Evolutionary conservation across 2,113 vertebrate genomes (phyloP).

Genomic region (Trogon surrucura): DNA sequence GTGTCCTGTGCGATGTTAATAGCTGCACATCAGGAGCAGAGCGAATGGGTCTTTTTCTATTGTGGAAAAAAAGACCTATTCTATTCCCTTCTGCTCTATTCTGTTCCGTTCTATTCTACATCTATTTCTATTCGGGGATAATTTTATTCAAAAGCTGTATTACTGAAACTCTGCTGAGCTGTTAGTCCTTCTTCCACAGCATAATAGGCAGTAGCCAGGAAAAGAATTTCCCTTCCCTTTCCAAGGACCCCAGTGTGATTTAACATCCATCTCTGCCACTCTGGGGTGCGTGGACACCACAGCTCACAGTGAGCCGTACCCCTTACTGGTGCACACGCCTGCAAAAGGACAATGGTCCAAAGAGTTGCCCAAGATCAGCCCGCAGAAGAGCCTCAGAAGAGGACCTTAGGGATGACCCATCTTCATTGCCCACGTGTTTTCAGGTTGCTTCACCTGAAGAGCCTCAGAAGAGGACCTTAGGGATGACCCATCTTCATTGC

Average conservation of each 20-base stretch:
- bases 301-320: background rate
- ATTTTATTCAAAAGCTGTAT: background rate
- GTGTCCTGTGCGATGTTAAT: background rate
- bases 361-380: background rate
- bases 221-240: background rate
- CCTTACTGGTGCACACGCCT: background rate
- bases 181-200: background rate
- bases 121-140: background rate
- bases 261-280: background rate
- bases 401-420: background rate
- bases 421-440: background rate
- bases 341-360: background rate
- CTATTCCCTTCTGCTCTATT: background rate
- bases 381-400: accelerated
- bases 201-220: background rate
- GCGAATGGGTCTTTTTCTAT: background rate
- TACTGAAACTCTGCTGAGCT: background rate
- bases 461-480: background rate
- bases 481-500: background rate
- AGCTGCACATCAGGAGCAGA: background rate
- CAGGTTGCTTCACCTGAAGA: background rate
- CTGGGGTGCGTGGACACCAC: no score
- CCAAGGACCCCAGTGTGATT: background rate
- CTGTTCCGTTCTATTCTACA: background rate
- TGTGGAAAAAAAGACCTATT: background rate